A percentile compares a stretch with the other conserved stretches of the same genome.
Evolutionary conservation across 2,797 vertebrate genomes (phyloP).

Genomic region (Acestrorhynchus altus): DNA sequence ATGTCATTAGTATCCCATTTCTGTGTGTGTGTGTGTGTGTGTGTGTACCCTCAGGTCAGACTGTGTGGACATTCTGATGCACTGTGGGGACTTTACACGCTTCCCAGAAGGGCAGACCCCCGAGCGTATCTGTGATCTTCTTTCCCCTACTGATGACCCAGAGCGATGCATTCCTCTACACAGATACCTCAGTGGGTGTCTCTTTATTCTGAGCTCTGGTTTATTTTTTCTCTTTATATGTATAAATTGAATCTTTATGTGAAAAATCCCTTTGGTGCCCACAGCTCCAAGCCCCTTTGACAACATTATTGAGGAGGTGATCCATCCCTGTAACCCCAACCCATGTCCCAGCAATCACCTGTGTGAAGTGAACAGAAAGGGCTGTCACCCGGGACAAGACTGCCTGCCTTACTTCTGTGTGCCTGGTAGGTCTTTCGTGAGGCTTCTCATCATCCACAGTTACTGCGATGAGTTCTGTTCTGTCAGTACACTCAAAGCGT

Average conservation of each 20-base stretch:
- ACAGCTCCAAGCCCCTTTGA: conserved; percentile 89
- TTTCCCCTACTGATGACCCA: conserved; percentile 91
- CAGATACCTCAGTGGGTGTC: conserved; percentile 93
- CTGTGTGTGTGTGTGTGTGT: background rate
- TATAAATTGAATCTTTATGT: background rate
- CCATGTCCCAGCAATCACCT: conserved; percentile 92
- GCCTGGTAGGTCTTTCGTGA: conserved; percentile 78
- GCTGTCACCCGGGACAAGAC: conserved; percentile 85
- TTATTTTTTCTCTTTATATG: background rate
- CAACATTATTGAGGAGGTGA: conserved; percentile 88
- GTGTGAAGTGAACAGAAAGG: conserved; percentile 95
- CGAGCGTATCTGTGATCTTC: conserved; percentile 93
- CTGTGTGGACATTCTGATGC: conserved; percentile 95
- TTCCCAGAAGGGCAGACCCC: conserved; percentile 92
- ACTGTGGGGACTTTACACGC: conserved; percentile 92
- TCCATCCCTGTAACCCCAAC: conserved; percentile 97
- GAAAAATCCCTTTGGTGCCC: conserved; percentile 19
- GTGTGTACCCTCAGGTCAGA: conserved; percentile 85
- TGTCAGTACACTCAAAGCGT: too few species aligned
- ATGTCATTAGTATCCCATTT: conserved; percentile 6
- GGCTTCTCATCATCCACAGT: background rate
- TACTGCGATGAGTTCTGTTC: too few species aligned
- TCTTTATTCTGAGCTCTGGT: background rate
- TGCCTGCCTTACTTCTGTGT: conserved; percentile 91
- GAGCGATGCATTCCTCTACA: conserved; percentile 93